Base-by-base conservation (phyloP, 2,888 invertebrate species). In the Drosophila paucipuncta region DNA sequence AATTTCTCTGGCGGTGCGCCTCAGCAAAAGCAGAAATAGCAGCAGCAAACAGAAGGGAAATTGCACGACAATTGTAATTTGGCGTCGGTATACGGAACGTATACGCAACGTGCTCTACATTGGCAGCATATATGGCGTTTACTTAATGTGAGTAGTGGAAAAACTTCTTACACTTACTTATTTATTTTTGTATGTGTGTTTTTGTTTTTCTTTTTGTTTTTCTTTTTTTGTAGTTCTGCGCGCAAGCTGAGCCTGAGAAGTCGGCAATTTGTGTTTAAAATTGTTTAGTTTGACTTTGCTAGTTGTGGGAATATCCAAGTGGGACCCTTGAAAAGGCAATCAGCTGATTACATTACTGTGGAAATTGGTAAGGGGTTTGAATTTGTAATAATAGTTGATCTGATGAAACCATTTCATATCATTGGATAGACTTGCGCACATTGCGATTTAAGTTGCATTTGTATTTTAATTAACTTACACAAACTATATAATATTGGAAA, bases 101-200 rank as follows among this genome's bases (percentile, higher is more conserved):
- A 82, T 71, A 68, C 72, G 69, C 31, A 68, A 59, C 62, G 35
- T 54, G 55, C 30, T 28, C 10, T 35, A 18, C 70, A 53, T 47
- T 66, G 66, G 47, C 57, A 50, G 43, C 54, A 18, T 52, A 69
- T 76, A 77, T 68, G 77, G 70, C 75, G 80, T 72, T 80, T 74
- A 61, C 71, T 73, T 83, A 82, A 88, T 78, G 88, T 85, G 72
- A 85, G 78, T 76, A 85, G 55, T 68, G 59, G 69, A 58, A 55
- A 58, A 70, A 80, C 68, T 76, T 81, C 81, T 57, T 58, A 33
- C 43, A 25, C 58, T 47, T n/a, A 39, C 59, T 61, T 65, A 59
- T 63, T 62, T 66, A 60, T 69, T 50, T 52, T 30, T 4, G 13
- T 28, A 28, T 62, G n/a, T 52, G 35, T 47, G 35, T 28, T 31